Conservation (phyloP, 2,113 vertebrate species). For the Gopherus flavomarginatus region DNA sequence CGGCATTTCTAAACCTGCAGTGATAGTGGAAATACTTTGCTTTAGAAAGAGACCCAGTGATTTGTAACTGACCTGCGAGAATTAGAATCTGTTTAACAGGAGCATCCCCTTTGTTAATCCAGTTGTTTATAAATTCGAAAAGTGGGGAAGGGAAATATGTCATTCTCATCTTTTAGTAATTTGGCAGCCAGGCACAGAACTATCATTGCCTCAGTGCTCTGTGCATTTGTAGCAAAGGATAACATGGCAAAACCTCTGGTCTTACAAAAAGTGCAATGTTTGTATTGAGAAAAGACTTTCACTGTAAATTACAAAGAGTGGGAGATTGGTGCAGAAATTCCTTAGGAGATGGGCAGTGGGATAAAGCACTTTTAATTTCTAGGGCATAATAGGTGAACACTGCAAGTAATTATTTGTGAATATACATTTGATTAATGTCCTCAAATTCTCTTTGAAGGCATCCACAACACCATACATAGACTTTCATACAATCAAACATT, state of each 20-base stretch:
- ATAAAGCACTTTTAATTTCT: fast-evolving
- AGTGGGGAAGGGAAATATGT: conserved; percentile 7
- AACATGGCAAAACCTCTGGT: background rate
- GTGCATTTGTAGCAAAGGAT: background rate
- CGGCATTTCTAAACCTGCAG: conserved; percentile 18
- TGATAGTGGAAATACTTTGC: conserved; percentile 18
- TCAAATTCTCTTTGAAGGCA: background rate
- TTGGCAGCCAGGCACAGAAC: background rate
- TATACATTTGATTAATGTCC: background rate
- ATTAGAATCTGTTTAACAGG: conserved; percentile 33
- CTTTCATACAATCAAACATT: fast-evolving
- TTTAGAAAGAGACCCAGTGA: conserved; percentile 13
- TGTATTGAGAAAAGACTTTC: background rate
- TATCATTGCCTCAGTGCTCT: background rate
- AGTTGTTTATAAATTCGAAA: conserved; percentile 20
- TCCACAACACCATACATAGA: background rate
- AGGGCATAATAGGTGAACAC: background rate
- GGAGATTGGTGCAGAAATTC: background rate
- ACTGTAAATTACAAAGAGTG: fast-evolving
- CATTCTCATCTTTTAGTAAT: background rate
- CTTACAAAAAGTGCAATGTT: background rate
- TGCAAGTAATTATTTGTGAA: background rate
- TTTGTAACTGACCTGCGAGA: conserved; percentile 15
- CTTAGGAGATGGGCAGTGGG: background rate
- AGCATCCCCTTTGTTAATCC: conserved; percentile 26